A percentile compares a stretch with the other conserved stretches of the same genome.
Evolutionary conservation across 2,113 vertebrate genomes (phyloP).

Genomic region (Triplophysa dalaica): DNA sequence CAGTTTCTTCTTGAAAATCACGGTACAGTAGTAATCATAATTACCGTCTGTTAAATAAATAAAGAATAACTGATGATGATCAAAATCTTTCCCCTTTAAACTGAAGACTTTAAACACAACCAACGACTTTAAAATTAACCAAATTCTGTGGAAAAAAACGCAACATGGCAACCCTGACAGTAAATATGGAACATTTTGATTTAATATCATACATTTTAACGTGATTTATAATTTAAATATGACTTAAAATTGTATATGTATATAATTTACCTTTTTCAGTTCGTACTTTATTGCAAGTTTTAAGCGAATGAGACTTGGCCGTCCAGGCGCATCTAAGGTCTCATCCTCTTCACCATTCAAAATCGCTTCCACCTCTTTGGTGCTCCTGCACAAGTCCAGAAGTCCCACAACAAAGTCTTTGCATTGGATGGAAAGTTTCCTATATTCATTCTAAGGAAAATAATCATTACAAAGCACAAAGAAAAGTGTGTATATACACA

Average conservation of each 20-base stretch:
- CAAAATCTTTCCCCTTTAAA: no score
- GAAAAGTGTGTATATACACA: not conserved
- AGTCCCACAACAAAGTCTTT: slow-evolving; percentile 98
- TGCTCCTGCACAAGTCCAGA: slow-evolving; percentile 95
- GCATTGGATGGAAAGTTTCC: slow-evolving; percentile 93
- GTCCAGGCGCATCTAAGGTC: slow-evolving; percentile 71
- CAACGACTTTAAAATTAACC: no score
- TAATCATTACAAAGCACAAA: slow-evolving; percentile 13
- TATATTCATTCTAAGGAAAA: slow-evolving; percentile 84
- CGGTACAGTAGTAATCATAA: no score
- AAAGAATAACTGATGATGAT: no score
- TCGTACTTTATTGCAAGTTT: slow-evolving; percentile 98
- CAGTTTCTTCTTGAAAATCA: no score
- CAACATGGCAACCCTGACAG: no score
- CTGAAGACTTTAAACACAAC: no score
- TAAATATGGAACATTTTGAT: no score
- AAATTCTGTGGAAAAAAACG: no score
- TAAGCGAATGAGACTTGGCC: slow-evolving; percentile 87
- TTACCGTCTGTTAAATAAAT: no score
- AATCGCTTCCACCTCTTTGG: slow-evolving; percentile 97
- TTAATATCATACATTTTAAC: no score
- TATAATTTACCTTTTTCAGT: slow-evolving; percentile 89
- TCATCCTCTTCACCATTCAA: slow-evolving; percentile 83
- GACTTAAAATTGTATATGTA: not conserved
- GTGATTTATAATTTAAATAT: no score